A percentile compares a stretch with the other conserved stretches of the same genome.
phyloP scores from a whole-genome alignment of 2,797 vertebrate species.

The Oreortyx pictus region DNA sequence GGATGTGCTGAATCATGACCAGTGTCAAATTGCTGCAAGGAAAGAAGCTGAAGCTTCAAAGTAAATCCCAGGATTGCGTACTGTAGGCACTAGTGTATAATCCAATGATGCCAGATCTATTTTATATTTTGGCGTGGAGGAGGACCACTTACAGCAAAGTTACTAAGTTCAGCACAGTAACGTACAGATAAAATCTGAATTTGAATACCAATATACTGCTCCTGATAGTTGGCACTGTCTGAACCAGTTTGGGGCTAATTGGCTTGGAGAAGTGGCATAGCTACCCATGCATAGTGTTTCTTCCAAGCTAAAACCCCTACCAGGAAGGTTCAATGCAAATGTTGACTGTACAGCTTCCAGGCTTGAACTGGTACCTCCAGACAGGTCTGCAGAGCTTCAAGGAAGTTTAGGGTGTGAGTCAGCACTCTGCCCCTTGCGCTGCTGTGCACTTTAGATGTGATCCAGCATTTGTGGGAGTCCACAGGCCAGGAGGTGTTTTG shows the following conservation, averaged over 20 bases:
- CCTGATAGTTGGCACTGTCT: constrained; percentile 38
- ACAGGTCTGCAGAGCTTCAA: constrained; percentile 23
- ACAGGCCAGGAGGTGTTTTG: not conserved
- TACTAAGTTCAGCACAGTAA: constrained; percentile 49
- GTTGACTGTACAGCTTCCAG: constrained; percentile 34
- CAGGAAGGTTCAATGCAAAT: constrained; percentile 61
- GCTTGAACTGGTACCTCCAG: constrained; percentile 38
- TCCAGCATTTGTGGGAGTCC: not conserved
- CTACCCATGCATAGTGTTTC: not conserved
- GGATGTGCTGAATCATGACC: constrained; percentile 2
- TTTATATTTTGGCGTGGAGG: constrained; percentile 8
- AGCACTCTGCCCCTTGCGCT: constrained; percentile 21
- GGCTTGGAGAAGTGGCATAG: constrained; percentile 31
- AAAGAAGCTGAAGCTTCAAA: constrained; percentile 21
- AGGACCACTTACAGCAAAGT: constrained; percentile 18
- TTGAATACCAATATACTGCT: constrained; percentile 28
- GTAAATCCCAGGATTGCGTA: not conserved
- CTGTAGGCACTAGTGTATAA: not conserved
- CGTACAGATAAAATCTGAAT: constrained; percentile 48
- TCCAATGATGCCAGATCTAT: not conserved
- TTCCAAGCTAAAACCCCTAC: not conserved
- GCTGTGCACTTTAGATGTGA: not conserved
- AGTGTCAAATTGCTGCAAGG: not conserved
- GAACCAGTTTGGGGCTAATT: constrained; percentile 40
- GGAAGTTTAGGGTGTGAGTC: constrained; percentile 32